Conservation (phyloP, 1,140 invertebrate genomes). For the Drepana arcuata region DNA sequence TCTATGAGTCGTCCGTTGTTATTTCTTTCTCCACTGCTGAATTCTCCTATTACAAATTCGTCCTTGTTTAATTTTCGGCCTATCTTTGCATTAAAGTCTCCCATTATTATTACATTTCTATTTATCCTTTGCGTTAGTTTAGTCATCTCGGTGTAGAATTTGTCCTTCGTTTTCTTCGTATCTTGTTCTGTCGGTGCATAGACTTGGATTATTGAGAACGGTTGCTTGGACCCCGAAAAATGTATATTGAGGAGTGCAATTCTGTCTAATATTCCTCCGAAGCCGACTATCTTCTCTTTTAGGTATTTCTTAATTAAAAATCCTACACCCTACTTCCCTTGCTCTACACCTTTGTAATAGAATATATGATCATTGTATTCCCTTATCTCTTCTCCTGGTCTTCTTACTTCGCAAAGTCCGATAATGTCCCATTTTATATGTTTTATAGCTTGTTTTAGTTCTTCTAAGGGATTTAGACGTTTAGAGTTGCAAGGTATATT, state of each 20-base stretch:
- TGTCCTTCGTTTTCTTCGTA: slow-evolving; percentile 2
- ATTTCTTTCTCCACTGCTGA: slow-evolving; percentile 12
- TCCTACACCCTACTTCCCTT: slow-evolving; percentile 12
- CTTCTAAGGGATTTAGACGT: slow-evolving; percentile 4
- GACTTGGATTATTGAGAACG: slow-evolving; percentile 8
- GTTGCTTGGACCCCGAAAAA: slow-evolving; percentile 3
- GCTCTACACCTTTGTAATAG: slow-evolving; percentile 7
- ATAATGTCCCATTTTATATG: slow-evolving; percentile 15
- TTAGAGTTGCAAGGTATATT: slow-evolving; percentile 14
- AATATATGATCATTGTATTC: slow-evolving; percentile 10
- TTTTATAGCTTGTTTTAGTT: slow-evolving; percentile 6
- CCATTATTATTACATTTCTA: slow-evolving; percentile 10
- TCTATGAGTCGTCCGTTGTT: slow-evolving; percentile 12
- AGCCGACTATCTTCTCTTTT: slow-evolving; percentile 5
- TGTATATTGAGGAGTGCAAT: slow-evolving; percentile 11
- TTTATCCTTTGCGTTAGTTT: neutral
- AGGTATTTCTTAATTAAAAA: slow-evolving; percentile 15
- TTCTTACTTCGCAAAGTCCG: slow-evolving; percentile 12
- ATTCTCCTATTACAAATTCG: slow-evolving; percentile 17
- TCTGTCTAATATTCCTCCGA: slow-evolving; percentile 11
- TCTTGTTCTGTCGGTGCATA: slow-evolving; percentile 14
- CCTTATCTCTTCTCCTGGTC: slow-evolving; percentile 7
- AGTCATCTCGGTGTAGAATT: slow-evolving; percentile 11
- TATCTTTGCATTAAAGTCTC: slow-evolving; percentile 19
- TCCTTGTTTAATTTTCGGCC: slow-evolving; percentile 9